Base-by-base conservation (phyloP, 2,888 invertebrate species). In the Amphiduros pacificus region DNA sequence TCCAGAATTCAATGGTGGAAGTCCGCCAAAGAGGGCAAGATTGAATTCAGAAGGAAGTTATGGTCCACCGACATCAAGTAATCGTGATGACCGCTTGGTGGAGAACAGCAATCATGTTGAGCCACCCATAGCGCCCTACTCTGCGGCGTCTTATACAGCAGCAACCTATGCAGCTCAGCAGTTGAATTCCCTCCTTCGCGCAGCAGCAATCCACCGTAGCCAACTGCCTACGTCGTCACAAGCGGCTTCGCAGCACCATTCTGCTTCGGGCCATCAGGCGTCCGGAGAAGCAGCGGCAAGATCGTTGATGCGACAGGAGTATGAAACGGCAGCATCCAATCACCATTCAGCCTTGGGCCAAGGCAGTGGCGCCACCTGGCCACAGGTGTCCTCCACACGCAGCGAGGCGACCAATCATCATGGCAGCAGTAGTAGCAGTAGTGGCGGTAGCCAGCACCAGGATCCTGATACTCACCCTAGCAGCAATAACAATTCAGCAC, bases 1-100 rank as follows among this genome's bases (percentile, higher is more conserved):
- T 20, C 20, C 44, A 22, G 44, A 44, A 22, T 20, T 20, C 44
- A 44, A 44, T 22, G 22, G n/a, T 44, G n/a, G n/a, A n/a, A 40
- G 26, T 24, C 58, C 58, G 31, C 29, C 22, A 17, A 58, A 58
- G 32, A 31, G 58, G 4, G 50, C 49, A 27, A 44, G 58, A 28
- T 32, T 58, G 14, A 50, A 49, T 17, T 44, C 48, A 32, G 58
- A 58, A 27, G 49, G 50, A 24, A 50, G 50, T 17, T 50, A 48
- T 24, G 48, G 58, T 32, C 50, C 58, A 17, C 58, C 58, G 6
- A 22, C 20, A n/a, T 20, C 20, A 6, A n/a, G 22, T n/a, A 44
- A 44, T n/a, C 22, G 22, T 17, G 44, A 44, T 5, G 44, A 44
- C 6, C 44, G 44, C n/a, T n/a, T n/a, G n/a, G n/a, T n/a, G n/a